Conservation (phyloP, 2,888 invertebrate genomes). For the Schizotus pectinicornis region DNA sequence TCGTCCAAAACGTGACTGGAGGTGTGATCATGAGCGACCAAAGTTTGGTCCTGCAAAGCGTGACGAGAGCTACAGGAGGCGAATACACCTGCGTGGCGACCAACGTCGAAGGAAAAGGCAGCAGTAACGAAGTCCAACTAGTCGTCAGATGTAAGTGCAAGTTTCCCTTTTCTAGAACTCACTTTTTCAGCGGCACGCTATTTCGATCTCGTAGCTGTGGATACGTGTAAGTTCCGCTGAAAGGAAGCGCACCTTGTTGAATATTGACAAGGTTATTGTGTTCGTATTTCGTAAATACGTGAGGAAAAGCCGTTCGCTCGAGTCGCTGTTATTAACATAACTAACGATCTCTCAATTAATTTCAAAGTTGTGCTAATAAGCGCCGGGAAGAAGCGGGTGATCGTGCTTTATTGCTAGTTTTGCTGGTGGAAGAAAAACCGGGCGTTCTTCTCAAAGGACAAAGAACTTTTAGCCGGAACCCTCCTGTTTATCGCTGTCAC, state of each 20-base stretch:
- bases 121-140: slow-evolving; percentile 73
- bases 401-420: slow-evolving; percentile 24
- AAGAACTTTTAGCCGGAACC: slow-evolving; percentile 11
- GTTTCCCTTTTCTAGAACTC: background rate
- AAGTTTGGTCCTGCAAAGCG: slow-evolving; percentile 84
- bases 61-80: slow-evolving; percentile 82
- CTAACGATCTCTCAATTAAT: no score
- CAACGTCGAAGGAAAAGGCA: slow-evolving; percentile 83
- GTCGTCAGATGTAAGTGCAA: slow-evolving; percentile 72
- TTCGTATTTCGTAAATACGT: slow-evolving; percentile 18
- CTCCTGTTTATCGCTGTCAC: slow-evolving; percentile 23
- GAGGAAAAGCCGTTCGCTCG: slow-evolving; percentile 15
- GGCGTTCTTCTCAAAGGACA: slow-evolving; percentile 9
- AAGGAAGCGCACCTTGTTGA: slow-evolving; percentile 15
- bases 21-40: slow-evolving; percentile 87
- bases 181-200: no score
- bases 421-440: slow-evolving; percentile 20
- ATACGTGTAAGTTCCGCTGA: no score
- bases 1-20: slow-evolving; percentile 81
- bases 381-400: background rate
- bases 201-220: no score
- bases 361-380: no score
- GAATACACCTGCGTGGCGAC: slow-evolving; percentile 87
- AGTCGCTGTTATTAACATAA: slow-evolving; percentile 16
- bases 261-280: slow-evolving; percentile 20